These are phyloP conservation scores for Pipistrellus kuhlii DNA, from an alignment of 2,797 vertebrate species.

Conservation along the genomic window DNA sequence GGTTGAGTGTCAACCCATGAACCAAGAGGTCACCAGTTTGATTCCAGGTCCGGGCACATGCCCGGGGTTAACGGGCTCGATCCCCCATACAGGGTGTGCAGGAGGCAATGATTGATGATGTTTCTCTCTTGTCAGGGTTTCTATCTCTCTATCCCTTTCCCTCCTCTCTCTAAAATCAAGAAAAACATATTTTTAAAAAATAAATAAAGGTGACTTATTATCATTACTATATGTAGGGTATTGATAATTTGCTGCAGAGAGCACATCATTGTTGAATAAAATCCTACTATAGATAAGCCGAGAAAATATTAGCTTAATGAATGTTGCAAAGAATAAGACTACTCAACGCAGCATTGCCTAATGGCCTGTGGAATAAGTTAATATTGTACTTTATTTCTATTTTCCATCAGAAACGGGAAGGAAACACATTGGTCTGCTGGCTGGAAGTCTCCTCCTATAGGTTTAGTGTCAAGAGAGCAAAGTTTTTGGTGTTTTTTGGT, in stretches of 20 bases:
- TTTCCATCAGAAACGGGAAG: not conserved
- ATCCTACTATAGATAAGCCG: slow-evolving; percentile 11
- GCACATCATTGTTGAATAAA: slow-evolving; percentile 40
- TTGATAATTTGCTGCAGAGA: slow-evolving; percentile 19
- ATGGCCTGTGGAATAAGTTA: not conserved
- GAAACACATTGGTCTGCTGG: not conserved
- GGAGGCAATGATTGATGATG: too few relatives aligned
- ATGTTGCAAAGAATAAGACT: slow-evolving; percentile 15
- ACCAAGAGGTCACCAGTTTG: too few relatives aligned
- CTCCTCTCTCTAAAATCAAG: too few relatives aligned
- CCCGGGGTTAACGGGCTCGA: too few relatives aligned
- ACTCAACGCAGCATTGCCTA: not conserved
- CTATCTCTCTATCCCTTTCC: too few relatives aligned
- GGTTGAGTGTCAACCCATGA: too few relatives aligned
- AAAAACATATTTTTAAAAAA: too few relatives aligned
- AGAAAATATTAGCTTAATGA: slow-evolving; percentile 26
- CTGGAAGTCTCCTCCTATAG: not conserved
- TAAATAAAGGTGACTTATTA: not conserved
- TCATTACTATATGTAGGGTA: not conserved
- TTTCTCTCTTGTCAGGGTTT: too few relatives aligned
- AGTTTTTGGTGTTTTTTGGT: not conserved
- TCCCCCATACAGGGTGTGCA: too few relatives aligned
- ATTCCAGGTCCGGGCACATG: too few relatives aligned
- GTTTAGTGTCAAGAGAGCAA: not conserved
- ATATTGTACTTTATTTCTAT: not conserved